Base-by-base conservation (phyloP, 2,113 vertebrate species). In the Grallaria varia region DNA sequence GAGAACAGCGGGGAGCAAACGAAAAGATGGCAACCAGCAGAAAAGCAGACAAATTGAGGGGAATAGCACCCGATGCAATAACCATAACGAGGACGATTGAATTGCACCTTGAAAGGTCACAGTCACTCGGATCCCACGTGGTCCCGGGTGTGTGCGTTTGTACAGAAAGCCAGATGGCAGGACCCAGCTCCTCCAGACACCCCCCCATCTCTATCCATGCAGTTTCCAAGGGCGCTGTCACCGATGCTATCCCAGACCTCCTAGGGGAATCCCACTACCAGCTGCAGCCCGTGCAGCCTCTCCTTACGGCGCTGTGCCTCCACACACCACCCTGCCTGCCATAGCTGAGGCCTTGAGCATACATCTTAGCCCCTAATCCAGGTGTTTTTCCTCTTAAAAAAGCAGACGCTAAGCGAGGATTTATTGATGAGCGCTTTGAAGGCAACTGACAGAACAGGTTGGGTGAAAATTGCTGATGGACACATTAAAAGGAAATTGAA, bases 11-110 rank as follows among this genome's bases (percentile, higher is more conserved):
- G 66, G 37, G 15, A 53, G 53, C 15, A 77, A 81, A 72, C 4
- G 39, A 64, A 64, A 45, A 47, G 69, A 71, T 1, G 52, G 47
- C 30, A 88, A 23, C 27, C 77, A 78, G 87, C 64, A 88, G 93
- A 63, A 88, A 86, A 91, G 35, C 55, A 84, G 90, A 74, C 10
- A 88, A 91, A 91, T 71, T 76, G 77, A 72, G 56, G 39, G 24
- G 76, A 93, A 60, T 75, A 56, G 72, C 68, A 56, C 33, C 21
- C 1, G 0, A 10, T 5, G 10, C 55, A 56, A 33, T 84, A 62
- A 80, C 62, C 21, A 4, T 24, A 72, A 71, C 8, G 40, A 76
- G 27, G n/a, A 35, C 2, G 37, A 30, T 15, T 87, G 81, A 69
- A 39, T 42, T 79, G 56, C 69, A 64, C 77, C 82, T 56, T 80